phyloP scores from a whole-genome alignment of 2,797 vertebrate species.

The Sebastes melanostomus region DNA sequence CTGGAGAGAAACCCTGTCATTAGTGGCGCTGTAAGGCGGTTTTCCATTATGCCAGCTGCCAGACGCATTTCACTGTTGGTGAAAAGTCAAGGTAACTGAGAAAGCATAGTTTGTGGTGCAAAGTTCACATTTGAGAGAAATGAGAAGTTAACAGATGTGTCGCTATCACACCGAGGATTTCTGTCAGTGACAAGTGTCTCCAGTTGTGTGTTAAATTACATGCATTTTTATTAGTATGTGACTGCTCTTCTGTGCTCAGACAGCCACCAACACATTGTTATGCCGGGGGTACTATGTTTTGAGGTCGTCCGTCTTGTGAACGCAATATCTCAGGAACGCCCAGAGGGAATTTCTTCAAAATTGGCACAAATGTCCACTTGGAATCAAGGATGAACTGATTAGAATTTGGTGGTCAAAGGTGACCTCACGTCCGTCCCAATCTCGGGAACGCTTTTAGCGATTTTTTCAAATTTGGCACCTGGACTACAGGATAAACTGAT shows the following conservation, averaged over 20 bases:
- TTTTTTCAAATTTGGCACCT: background rate
- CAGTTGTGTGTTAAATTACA: conserved; percentile 10
- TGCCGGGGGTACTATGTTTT: too few relatives aligned
- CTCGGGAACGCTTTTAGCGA: background rate
- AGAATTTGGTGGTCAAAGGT: background rate
- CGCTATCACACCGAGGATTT: background rate
- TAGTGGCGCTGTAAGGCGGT: background rate
- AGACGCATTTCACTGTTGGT: background rate
- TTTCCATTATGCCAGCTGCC: conserved; percentile 19
- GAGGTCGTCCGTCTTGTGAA: too few relatives aligned
- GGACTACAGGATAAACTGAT: background rate
- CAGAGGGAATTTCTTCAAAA: background rate
- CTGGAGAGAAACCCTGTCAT: background rate
- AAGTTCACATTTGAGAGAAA: background rate
- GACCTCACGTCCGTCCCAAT: background rate
- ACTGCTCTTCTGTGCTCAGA: background rate
- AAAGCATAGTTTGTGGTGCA: background rate
- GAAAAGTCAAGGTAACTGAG: background rate
- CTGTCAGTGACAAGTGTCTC: background rate
- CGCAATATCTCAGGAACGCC: background rate
- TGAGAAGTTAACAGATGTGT: conserved; percentile 6
- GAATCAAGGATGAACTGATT: background rate
- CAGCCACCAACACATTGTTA: background rate
- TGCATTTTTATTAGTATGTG: conserved; percentile 8
- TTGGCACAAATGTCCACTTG: background rate